Evolutionary conservation across 2,797 vertebrate species (phyloP).

Genomic region (Ara ararauna): DNA sequence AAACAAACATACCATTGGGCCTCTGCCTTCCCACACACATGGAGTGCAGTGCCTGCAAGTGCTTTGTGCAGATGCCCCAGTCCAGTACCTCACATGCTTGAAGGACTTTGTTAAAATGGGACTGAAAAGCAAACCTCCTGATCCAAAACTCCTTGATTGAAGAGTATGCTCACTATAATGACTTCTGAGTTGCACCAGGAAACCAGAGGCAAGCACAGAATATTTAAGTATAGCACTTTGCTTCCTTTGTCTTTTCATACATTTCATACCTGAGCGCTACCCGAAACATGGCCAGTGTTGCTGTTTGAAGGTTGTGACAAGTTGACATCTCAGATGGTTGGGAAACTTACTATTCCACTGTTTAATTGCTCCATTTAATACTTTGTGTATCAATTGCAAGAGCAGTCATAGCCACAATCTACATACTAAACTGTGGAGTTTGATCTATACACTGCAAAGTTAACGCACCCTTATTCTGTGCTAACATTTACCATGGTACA

Average conservation of each 20-base stretch:
- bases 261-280: neutral
- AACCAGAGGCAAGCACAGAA: neutral
- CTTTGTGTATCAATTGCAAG: neutral
- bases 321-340: neutral
- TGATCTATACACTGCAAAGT: neutral
- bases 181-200: neutral
- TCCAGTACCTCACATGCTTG: neutral
- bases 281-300: neutral
- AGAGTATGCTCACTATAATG: neutral
- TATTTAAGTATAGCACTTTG: neutral
- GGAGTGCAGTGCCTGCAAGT: accelerated
- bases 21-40: neutral
- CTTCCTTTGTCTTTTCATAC: neutral
- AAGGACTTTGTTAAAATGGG: neutral
- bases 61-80: neutral
- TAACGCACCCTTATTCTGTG: neutral
- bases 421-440: neutral
- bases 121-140: neutral
- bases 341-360: neutral
- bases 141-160: neutral
- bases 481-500: neutral
- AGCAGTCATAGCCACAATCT: neutral
- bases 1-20: neutral
- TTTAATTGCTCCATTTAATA: neutral
- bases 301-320: neutral